phyloP scores from a whole-genome alignment of 1,140 invertebrate genomes.

The Trichonephila clavata region DNA sequence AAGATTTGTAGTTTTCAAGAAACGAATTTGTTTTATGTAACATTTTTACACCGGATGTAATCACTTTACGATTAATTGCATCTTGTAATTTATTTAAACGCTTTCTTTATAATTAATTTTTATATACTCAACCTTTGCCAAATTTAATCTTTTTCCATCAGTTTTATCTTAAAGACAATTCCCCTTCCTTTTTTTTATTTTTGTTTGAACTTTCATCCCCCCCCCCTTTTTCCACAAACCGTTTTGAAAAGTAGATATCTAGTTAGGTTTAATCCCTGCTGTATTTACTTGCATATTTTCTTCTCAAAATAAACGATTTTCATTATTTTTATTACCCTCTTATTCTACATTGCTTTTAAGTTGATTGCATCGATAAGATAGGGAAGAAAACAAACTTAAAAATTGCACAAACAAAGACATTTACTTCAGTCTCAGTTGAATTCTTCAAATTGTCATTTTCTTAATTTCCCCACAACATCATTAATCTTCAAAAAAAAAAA shows the following conservation, averaged over 20 bases:
- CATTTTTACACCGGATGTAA: background rate
- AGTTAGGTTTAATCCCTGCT: background rate
- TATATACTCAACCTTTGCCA: too few species aligned
- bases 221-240: background rate
- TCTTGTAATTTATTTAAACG: background rate
- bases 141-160: background rate
- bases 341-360: background rate
- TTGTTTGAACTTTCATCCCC: background rate
- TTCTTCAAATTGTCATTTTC: background rate
- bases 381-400: background rate
- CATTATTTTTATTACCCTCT: background rate
- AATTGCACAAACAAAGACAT: background rate
- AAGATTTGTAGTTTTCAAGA: background rate
- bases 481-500: background rate
- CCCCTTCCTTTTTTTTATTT: background rate
- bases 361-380: background rate
- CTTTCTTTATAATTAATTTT: background rate
- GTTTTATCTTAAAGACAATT: background rate
- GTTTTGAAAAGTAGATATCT: background rate
- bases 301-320: background rate
- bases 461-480: background rate
- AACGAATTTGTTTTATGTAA: background rate
- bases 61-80: background rate
- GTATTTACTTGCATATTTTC: background rate
- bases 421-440: background rate